phyloP scores from a whole-genome alignment of 1,140 invertebrate genomes.

The Hestina assimilis region DNA sequence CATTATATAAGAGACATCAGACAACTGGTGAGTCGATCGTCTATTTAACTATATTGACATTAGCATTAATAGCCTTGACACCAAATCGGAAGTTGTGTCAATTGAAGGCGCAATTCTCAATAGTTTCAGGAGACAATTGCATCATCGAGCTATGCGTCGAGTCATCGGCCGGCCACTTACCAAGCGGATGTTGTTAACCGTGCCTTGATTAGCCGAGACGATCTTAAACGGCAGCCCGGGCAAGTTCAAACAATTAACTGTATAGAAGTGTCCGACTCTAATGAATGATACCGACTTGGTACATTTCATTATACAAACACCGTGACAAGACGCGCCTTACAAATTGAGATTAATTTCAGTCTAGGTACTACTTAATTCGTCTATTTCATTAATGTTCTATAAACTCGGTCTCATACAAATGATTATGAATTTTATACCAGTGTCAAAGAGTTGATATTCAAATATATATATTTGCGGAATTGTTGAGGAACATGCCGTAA shows the following conservation, averaged over 20 bases:
- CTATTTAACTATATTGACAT: slow-evolving; percentile 52
- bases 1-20: neutral
- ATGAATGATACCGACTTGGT: slow-evolving; percentile 75
- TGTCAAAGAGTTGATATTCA: neutral
- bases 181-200: slow-evolving; percentile 73
- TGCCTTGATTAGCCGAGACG: slow-evolving; percentile 73
- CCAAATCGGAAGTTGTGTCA: slow-evolving; percentile 67
- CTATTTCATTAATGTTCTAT: neutral
- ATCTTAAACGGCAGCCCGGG: slow-evolving; percentile 68
- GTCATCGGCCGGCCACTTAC: slow-evolving; percentile 70
- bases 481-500: slow-evolving; percentile 12
- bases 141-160: slow-evolving; percentile 63
- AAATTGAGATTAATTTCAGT: slow-evolving; percentile 75
- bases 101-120: slow-evolving; percentile 59
- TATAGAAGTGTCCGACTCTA: slow-evolving; percentile 77
- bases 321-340: slow-evolving; percentile 66
- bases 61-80: slow-evolving; percentile 57
- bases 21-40: neutral
- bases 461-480: neutral
- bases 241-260: slow-evolving; percentile 77
- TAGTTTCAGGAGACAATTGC: slow-evolving; percentile 62
- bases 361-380: slow-evolving; percentile 36
- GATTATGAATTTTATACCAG: slow-evolving; percentile 8
- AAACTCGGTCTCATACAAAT: neutral
- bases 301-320: slow-evolving; percentile 72